These are phyloP conservation scores for Eurosta solidaginis DNA, from an alignment of 1,140 invertebrate genomes.

Conservation along the genomic window DNA sequence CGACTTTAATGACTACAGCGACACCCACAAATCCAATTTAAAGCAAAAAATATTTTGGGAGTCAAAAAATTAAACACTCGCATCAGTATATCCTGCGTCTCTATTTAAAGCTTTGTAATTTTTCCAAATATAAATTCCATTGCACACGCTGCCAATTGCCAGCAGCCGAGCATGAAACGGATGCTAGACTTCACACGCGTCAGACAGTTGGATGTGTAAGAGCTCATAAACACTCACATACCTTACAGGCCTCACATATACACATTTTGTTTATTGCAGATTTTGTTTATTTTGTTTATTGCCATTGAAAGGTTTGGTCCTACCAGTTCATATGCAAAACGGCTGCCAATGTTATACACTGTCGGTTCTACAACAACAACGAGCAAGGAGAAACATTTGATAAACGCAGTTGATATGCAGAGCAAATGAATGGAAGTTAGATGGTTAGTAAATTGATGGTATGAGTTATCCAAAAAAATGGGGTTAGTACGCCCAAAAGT, in stretches of 20 bases:
- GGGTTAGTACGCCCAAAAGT: background rate
- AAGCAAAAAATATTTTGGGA: background rate
- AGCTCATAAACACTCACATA: background rate
- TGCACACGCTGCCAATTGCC: slow-evolving; percentile 1
- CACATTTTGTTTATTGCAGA: background rate
- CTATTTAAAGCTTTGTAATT: background rate
- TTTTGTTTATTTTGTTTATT: background rate
- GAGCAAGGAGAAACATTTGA: background rate
- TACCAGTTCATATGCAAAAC: background rate
- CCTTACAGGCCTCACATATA: background rate
- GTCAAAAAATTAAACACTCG: no score
- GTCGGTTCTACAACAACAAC: background rate
- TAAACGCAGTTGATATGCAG: background rate
- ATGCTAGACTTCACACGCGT: slow-evolving; percentile 35
- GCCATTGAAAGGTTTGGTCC: background rate
- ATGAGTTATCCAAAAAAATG: background rate
- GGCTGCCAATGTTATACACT: background rate
- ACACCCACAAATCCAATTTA: no score
- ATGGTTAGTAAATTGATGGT: background rate
- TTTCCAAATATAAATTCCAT: slow-evolving; percentile 8
- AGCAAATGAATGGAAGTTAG: background rate
- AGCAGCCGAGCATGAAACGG: slow-evolving; percentile 33
- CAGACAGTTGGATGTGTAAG: slow-evolving; percentile 33
- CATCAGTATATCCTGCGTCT: background rate
- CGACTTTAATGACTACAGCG: no score